phyloP scores from a whole-genome alignment of 2,797 vertebrate species.

The Peromyscus eremicus region DNA sequence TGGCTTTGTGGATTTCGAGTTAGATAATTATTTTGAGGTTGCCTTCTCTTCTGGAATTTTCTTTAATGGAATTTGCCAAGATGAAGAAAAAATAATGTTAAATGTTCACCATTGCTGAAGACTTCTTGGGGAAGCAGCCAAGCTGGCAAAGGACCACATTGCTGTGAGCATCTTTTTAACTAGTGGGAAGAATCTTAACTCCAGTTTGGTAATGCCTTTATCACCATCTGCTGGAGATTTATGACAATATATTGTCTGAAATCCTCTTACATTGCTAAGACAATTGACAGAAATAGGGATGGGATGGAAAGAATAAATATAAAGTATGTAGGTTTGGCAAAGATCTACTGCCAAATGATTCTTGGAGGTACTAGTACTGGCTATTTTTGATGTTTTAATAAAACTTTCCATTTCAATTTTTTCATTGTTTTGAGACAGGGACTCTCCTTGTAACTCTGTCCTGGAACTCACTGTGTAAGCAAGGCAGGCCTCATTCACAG shows the following conservation, averaged over 20 bases:
- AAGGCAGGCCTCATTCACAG: neutral
- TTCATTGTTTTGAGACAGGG: neutral
- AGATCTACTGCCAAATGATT: slow-evolving; percentile 16
- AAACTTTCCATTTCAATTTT: slow-evolving; percentile 28
- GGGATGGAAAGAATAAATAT: neutral
- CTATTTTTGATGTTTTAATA: slow-evolving; percentile 26
- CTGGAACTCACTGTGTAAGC: neutral
- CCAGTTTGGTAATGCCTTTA: neutral
- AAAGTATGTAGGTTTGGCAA: neutral
- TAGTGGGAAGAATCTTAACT: slow-evolving; percentile 4
- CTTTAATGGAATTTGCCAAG: slow-evolving; percentile 38
- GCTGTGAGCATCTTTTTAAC: neutral
- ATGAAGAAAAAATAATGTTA: slow-evolving; percentile 9
- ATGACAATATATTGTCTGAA: slow-evolving; percentile 10
- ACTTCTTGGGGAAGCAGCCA: slow-evolving; percentile 11
- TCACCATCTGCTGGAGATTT: slow-evolving; percentile 56
- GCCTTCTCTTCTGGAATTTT: slow-evolving; percentile 26
- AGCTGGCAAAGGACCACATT: neutral
- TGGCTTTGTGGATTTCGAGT: slow-evolving; percentile 37
- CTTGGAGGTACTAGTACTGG: neutral
- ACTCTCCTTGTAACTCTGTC: neutral
- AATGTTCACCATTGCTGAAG: slow-evolving; percentile 17
- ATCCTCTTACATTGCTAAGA: neutral
- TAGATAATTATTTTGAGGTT: slow-evolving; percentile 66
- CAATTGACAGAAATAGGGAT: neutral